These are phyloP conservation scores for Phengaris arion DNA, from an alignment of 2,888 invertebrate genomes.

Conservation along the genomic window DNA sequence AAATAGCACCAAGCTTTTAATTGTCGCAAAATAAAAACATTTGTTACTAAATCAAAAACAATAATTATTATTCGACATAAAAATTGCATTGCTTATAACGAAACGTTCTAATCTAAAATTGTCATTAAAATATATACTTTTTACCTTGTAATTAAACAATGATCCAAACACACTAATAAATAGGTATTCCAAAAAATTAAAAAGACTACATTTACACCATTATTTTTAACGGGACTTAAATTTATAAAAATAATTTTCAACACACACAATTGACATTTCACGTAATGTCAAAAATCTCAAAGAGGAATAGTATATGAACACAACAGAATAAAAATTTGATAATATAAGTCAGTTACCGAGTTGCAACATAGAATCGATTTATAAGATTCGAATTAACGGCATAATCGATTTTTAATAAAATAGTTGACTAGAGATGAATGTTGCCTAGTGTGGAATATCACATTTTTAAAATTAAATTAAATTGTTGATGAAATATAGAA, in stretches of 20 bases:
- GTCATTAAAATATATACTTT: not conserved
- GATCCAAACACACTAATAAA: slow-evolving; percentile 16
- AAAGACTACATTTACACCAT: slow-evolving; percentile 48
- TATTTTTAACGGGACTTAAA: slow-evolving; percentile 46
- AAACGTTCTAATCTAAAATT: not conserved
- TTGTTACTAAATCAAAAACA: not conserved
- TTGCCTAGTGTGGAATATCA: too few relatives aligned
- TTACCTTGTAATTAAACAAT: slow-evolving; percentile 26
- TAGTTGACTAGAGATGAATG: not conserved
- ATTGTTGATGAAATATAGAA: too few relatives aligned
- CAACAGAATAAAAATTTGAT: not conserved
- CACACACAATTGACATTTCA: slow-evolving; percentile 42
- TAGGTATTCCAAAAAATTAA: slow-evolving; percentile 39
- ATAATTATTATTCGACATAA: not conserved
- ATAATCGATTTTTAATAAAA: not conserved
- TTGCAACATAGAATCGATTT: not conserved
- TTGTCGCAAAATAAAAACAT: slow-evolving; percentile 8
- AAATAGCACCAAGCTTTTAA: not conserved
- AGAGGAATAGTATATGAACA: not conserved
- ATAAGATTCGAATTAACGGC: too few relatives aligned
- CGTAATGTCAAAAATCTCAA: slow-evolving; percentile 39
- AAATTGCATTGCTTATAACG: not conserved
- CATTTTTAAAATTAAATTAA: too few relatives aligned
- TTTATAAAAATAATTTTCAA: slow-evolving; percentile 46
- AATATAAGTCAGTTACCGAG: not conserved